Evolutionary conservation across 2,113 vertebrate species (phyloP).

Genomic region (Alethe castanea): DNA sequence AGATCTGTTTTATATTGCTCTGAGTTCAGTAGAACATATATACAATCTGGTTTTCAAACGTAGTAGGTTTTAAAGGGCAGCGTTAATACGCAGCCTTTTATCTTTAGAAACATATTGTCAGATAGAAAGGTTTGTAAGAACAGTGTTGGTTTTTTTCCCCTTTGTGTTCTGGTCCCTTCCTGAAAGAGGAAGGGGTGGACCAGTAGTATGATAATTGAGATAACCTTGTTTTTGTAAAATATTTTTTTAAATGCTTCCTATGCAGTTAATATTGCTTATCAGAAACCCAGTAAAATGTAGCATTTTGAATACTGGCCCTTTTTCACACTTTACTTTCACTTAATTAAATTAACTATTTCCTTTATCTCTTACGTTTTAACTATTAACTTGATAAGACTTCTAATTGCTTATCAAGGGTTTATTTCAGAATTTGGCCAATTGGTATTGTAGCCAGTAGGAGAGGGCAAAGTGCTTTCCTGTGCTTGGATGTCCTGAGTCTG

Average conservation of each 20-base stretch:
- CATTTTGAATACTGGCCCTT: neutral
- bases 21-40: neutral
- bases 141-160: neutral
- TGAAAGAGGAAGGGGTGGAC: neutral
- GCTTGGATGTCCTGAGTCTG: rapidly evolving
- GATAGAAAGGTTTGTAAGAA: neutral
- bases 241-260: neutral
- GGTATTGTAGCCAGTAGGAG: neutral
- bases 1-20: neutral
- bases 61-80: neutral
- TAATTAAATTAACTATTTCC: neutral
- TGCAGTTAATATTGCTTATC: neutral
- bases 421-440: neutral
- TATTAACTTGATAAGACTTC: neutral
- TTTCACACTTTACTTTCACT: neutral
- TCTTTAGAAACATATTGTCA: neutral
- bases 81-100: neutral
- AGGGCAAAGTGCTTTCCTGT: neutral
- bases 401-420: neutral
- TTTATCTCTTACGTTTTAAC: neutral
- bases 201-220: neutral
- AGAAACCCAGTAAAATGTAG: neutral
- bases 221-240: neutral
- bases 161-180: neutral
- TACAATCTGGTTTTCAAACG: neutral